A percentile compares a stretch with the other conserved stretches of the same genome.
These are phyloP conservation scores for Lutraria lutraria DNA, from an alignment of 2,888 invertebrate genomes.

Conservation along the genomic window DNA sequence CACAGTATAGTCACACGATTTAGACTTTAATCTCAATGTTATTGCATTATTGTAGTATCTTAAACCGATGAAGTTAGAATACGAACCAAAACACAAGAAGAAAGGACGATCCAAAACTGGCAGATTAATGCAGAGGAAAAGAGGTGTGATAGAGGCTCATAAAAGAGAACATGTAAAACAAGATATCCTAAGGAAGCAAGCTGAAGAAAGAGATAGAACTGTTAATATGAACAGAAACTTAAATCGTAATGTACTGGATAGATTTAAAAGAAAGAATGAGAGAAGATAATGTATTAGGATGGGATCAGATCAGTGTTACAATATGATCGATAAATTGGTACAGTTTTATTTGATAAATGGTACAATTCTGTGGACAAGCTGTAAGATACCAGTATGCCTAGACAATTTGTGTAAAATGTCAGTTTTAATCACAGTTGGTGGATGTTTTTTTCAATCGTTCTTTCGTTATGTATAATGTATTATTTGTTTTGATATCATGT, in stretches of 20 bases:
- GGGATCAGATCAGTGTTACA: too few species aligned
- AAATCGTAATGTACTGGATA: slow-evolving; percentile 73
- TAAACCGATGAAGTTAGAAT: slow-evolving; percentile 93
- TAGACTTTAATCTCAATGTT: not conserved
- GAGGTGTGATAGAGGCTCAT: slow-evolving; percentile 79
- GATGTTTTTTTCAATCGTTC: too few species aligned
- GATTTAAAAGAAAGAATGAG: slow-evolving; percentile 74
- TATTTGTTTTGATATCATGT: too few species aligned
- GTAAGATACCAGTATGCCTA: too few species aligned
- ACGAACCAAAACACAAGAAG: slow-evolving; percentile 92
- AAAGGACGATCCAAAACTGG: slow-evolving; percentile 88
- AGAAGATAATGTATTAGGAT: not conserved
- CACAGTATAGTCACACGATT: not conserved
- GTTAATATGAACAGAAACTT: slow-evolving; percentile 59
- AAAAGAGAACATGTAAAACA: slow-evolving; percentile 69
- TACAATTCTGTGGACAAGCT: too few species aligned
- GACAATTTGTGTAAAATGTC: too few species aligned
- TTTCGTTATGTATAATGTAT: too few species aligned
- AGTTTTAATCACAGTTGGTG: too few species aligned
- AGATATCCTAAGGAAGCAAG: slow-evolving; percentile 68
- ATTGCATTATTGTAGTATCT: slow-evolving; percentile 88
- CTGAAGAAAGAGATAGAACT: slow-evolving; percentile 53
- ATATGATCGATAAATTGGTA: too few species aligned
- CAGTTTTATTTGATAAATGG: too few species aligned
- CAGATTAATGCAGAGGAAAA: slow-evolving; percentile 81